These are phyloP conservation scores for Lithophane leautieri DNA, from an alignment of 2,888 invertebrate genomes.

Conservation along the genomic window DNA sequence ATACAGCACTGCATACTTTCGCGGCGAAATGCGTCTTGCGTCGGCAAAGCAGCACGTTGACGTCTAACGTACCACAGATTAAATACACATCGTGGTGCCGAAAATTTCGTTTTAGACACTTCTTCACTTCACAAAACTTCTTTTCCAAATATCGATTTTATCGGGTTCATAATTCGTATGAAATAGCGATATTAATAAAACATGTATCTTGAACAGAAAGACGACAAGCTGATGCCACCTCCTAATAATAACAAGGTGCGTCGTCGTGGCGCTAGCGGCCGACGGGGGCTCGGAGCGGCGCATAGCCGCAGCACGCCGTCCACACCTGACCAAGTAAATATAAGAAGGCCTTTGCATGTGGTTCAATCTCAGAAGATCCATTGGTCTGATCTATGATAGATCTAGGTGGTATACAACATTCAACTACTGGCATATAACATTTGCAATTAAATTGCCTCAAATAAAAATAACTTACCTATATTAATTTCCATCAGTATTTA, in stretches of 20 bases:
- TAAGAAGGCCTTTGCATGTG: neutral
- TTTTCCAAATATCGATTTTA: neutral
- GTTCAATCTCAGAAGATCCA: too few species aligned
- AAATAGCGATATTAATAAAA: conserved; percentile 37
- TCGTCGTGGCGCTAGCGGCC: conserved; percentile 90
- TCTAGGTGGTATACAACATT: neutral
- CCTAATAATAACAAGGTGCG: conserved; percentile 93
- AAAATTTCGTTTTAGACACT: neutral
- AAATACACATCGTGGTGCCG: neutral
- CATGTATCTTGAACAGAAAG: conserved; percentile 82
- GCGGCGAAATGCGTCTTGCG: neutral
- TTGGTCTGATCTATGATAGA: too few species aligned
- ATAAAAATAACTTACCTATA: neutral
- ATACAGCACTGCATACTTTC: too few species aligned
- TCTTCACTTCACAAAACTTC: too few species aligned
- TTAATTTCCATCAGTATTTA: neutral
- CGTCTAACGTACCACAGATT: neutral
- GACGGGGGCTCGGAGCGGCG: conserved; percentile 76
- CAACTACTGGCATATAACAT: neutral
- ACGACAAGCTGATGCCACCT: conserved; percentile 93
- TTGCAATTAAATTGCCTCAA: neutral
- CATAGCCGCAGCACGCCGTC: conserved; percentile 92
- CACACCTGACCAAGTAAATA: conserved; percentile 91
- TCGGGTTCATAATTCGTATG: neutral
- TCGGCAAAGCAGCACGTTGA: neutral